Evolutionary conservation across 2,113 vertebrate species (phyloP), one percentile per base, ranked within the genome.

Genomic region (Pseudois nayaur): DNA sequence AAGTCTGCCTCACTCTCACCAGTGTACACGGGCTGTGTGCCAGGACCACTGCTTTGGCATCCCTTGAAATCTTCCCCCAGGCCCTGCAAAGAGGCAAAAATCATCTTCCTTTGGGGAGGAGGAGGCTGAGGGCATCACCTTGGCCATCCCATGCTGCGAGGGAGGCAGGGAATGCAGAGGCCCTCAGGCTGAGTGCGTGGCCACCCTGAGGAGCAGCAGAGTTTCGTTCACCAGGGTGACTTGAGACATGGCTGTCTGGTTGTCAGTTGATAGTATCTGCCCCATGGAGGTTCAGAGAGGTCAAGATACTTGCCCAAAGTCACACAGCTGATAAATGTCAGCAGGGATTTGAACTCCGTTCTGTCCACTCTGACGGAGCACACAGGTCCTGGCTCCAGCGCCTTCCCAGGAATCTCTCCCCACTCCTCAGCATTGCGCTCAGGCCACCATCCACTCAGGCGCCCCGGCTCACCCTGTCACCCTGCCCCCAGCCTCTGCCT

Each of bases 1-100:
- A 82, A 64, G 54, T 82, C 60, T 8, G 76, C 6, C 7, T 1
- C 3, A 1, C 27, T 45, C 67, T 59, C n/a, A 0, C 52, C 21
- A 1, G 3, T 13, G 10, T 23, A 15, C 12, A 4, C 0, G 4
- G 2, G 40, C 59, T 16, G 2, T 0, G 17, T 3, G 4, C 48
- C 36, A 50, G 43, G 43, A 31, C 27, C 33, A n/a, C 50, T 29
- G 17, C 79, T 74, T 82, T 19, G 7, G n/a, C 60, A 25, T 10
- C 81, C 48, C n/a, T 29, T 48, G 33, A 76, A 31, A 11, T 78
- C 43, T 23, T 79, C 36, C 64, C 43, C 19, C 21, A 40, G 12
- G 29, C 13, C 52, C 52, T 14, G 23, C 55, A 45, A 25, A 86
- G 67, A 89, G 45, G 57, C 50, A 21, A 10, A 1, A 8, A 17